A percentile compares a stretch with the other conserved stretches of the same genome.
These are phyloP conservation scores for Odocoileus hemionus DNA, from an alignment of 2,113 vertebrate species.

Conservation along the genomic window DNA sequence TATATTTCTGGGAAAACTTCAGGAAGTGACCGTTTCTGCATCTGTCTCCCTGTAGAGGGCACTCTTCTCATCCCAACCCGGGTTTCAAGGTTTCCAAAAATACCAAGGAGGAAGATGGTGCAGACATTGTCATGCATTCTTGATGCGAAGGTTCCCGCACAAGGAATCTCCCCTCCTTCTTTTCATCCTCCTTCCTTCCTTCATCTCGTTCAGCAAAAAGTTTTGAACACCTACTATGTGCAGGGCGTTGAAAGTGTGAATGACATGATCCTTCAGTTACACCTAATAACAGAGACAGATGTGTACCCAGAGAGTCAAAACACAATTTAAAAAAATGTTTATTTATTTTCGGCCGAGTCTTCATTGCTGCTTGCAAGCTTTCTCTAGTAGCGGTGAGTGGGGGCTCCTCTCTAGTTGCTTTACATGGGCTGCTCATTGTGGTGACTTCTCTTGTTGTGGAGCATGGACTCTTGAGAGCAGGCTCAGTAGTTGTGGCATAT, in stretches of 20 bases:
- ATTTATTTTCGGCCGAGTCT: not conserved
- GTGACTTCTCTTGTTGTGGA: not conserved
- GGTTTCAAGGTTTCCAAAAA: not conserved
- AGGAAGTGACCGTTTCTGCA: not conserved
- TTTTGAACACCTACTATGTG: not conserved
- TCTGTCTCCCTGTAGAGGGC: conserved; percentile 41
- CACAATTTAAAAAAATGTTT: not conserved
- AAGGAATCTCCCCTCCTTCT: not conserved
- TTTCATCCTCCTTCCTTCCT: not conserved
- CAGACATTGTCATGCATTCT: not conserved
- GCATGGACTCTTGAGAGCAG: not conserved
- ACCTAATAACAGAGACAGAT: not conserved
- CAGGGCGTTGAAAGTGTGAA: not conserved
- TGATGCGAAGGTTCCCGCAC: not conserved
- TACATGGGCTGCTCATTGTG: not conserved
- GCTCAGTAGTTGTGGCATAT: not conserved
- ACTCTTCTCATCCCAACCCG: conserved; percentile 28
- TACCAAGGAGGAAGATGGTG: not conserved
- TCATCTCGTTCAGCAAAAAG: not conserved
- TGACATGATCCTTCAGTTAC: not conserved
- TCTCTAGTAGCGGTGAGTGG: not conserved
- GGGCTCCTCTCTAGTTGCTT: not conserved
- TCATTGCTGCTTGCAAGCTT: not conserved
- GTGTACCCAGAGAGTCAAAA: not conserved
- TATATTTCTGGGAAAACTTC: not conserved